phyloP scores from a whole-genome alignment of 2,797 vertebrate species.

The Amblyopsis hoosieri region DNA sequence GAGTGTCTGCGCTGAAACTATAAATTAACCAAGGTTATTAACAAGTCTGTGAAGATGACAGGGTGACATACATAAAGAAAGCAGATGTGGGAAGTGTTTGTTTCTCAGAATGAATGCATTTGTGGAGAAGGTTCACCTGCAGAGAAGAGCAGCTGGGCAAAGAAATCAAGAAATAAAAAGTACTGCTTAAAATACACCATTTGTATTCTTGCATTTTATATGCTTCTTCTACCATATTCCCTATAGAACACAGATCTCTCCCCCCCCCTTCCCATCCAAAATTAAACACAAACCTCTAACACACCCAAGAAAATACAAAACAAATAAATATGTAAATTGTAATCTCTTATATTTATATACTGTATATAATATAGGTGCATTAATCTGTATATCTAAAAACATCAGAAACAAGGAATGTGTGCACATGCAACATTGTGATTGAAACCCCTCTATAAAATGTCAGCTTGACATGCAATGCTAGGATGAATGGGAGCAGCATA shows the following conservation, averaged over 20 bases:
- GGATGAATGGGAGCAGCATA: no score
- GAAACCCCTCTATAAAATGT: no score
- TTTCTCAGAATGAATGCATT: slow-evolving; percentile 26
- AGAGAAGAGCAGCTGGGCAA: slow-evolving; percentile 20
- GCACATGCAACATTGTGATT: no score
- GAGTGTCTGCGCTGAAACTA: slow-evolving; percentile 58
- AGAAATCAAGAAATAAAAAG: slow-evolving; percentile 1
- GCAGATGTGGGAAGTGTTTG: slow-evolving; percentile 53
- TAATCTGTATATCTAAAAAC: background rate
- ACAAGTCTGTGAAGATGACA: slow-evolving; percentile 59
- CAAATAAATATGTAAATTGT: background rate
- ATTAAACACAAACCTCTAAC: slow-evolving; percentile 1
- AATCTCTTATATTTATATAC: no score
- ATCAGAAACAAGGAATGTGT: no score
- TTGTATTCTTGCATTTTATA: slow-evolving; percentile 17
- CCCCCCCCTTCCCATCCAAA: background rate
- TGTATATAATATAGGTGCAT: no score
- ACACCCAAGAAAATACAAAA: background rate
- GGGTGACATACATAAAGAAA: slow-evolving; percentile 71
- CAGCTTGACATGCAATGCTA: no score
- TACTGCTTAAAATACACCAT: background rate
- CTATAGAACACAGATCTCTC: slow-evolving; percentile 7
- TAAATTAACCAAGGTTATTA: slow-evolving; percentile 76
- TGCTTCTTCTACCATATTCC: slow-evolving; percentile 1
- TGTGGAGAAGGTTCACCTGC: slow-evolving; percentile 12